phyloP scores from a whole-genome alignment of 2,113 vertebrate genomes.

The Poecilia latipinna region DNA sequence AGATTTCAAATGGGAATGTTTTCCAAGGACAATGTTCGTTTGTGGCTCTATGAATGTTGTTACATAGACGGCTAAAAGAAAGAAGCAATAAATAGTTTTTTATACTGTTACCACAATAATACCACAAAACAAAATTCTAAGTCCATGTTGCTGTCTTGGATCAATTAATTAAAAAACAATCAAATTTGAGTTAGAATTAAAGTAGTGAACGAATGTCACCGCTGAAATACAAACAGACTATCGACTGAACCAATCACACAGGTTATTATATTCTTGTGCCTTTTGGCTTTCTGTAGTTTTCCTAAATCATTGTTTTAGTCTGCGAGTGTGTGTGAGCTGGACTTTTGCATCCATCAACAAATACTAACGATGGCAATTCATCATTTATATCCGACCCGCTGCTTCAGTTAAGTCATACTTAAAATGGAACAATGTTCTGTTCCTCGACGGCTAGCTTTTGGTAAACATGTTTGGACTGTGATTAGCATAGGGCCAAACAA shows the following conservation, averaged over 20 bases:
- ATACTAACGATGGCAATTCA: slow-evolving; percentile 24
- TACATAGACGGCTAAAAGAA: too few species aligned
- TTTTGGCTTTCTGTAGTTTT: background rate
- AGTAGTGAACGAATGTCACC: slow-evolving; percentile 29
- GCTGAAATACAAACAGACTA: slow-evolving; percentile 25
- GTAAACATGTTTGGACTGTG: background rate
- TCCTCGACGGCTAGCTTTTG: slow-evolving; percentile 3
- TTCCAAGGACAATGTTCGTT: too few species aligned
- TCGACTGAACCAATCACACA: slow-evolving; percentile 1
- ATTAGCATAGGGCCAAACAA: slow-evolving; percentile 8
- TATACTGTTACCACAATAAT: too few species aligned
- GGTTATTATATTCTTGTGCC: slow-evolving; percentile 1
- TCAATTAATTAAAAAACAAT: slow-evolving; percentile 36
- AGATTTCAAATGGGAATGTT: too few species aligned
- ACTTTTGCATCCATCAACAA: slow-evolving; percentile 30
- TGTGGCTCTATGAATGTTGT: too few species aligned
- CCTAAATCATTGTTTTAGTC: slow-evolving; percentile 19
- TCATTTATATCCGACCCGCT: slow-evolving; percentile 26
- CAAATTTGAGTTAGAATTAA: slow-evolving; percentile 56
- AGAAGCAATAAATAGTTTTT: too few species aligned
- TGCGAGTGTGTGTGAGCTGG: background rate
- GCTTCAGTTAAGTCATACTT: slow-evolving; percentile 13
- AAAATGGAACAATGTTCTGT: background rate
- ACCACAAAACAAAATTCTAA: too few species aligned
- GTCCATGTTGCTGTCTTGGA: too few species aligned